Evolutionary conservation across 2,797 vertebrate genomes (phyloP).

Genomic region (Acipenser oxyrinchus): DNA sequence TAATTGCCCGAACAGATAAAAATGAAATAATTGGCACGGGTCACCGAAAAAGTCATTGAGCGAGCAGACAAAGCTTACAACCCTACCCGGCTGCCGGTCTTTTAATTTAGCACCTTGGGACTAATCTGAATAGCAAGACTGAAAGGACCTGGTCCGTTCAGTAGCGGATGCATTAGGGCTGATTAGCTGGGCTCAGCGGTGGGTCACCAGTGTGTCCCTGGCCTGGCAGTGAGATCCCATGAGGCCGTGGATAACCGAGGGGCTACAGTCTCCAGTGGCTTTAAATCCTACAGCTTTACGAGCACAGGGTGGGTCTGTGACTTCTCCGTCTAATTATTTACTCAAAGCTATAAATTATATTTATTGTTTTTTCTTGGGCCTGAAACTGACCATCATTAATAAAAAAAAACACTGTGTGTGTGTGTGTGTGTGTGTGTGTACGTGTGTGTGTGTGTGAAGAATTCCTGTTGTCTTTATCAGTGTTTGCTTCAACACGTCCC

Average conservation of each 20-base stretch:
- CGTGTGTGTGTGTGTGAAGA: neutral
- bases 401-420: no score
- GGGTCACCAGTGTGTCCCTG: neutral
- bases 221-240: neutral
- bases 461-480: neutral
- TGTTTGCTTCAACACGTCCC: neutral
- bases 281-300: neutral
- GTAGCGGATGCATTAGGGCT: neutral
- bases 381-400: neutral
- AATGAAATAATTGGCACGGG: neutral
- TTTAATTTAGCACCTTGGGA: neutral
- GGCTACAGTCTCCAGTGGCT: neutral
- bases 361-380: neutral
- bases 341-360: neutral
- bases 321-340: slow-evolving; percentile 1
- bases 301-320: neutral
- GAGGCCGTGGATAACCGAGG: neutral
- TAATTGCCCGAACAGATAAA: no score
- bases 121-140: slow-evolving; percentile 1
- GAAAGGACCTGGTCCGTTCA: neutral
- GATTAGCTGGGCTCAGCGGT: no score
- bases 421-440: no score
- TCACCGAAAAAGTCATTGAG: neutral
- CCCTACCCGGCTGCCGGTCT: neutral
- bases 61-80: neutral